A percentile compares a stretch with the other conserved stretches of the same genome.
phyloP scores from a whole-genome alignment of 2,888 invertebrate genomes.

The Sinhomidia bicolor region DNA sequence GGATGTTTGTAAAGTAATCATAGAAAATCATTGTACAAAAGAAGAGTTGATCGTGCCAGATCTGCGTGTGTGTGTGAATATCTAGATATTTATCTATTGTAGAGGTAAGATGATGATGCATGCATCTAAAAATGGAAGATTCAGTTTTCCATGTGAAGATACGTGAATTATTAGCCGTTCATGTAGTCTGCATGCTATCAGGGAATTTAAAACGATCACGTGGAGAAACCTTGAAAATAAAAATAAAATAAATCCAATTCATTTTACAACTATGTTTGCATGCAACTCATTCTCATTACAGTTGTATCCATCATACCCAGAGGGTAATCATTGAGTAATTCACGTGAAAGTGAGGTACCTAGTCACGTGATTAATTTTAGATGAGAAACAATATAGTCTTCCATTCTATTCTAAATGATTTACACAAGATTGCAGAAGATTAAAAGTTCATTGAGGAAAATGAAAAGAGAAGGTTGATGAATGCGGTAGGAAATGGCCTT shows the following conservation, averaged over 20 bases:
- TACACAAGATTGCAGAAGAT: not conserved
- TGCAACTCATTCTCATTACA: too few relatives aligned
- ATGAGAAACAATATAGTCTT: not conserved
- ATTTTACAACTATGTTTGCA: not conserved
- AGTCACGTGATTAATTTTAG: not conserved
- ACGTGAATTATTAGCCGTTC: too few relatives aligned
- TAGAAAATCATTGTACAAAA: not conserved
- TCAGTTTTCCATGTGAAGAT: too few relatives aligned
- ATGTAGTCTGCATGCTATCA: too few relatives aligned
- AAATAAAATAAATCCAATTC: not conserved
- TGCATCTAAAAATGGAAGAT: too few relatives aligned
- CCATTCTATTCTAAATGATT: too few relatives aligned
- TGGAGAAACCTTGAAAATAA: not conserved
- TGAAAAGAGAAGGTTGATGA: not conserved
- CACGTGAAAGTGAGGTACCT: not conserved
- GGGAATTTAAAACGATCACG: too few relatives aligned
- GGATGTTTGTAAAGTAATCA: not conserved
- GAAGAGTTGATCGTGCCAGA: too few relatives aligned
- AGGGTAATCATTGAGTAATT: not conserved
- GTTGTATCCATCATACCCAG: not conserved
- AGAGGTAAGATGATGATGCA: too few relatives aligned
- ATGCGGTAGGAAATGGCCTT: not conserved
- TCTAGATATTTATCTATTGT: too few relatives aligned
- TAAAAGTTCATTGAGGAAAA: not conserved
- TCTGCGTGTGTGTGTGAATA: too few relatives aligned